Evolutionary conservation across 2,888 invertebrate species (phyloP).

Genomic region (Synanthedon tipuliformis): DNA sequence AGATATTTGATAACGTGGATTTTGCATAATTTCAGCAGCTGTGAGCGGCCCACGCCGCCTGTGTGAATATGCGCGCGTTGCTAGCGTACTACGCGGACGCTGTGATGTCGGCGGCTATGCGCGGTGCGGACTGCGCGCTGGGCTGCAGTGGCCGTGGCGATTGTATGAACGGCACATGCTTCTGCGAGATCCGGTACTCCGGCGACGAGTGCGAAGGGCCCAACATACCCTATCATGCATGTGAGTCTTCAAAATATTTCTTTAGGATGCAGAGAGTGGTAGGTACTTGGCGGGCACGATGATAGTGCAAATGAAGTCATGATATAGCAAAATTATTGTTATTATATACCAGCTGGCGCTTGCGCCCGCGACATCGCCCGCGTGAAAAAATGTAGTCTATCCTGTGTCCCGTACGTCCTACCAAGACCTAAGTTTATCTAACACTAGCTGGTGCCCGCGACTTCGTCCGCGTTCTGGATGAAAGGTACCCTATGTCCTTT

Average conservation of each 20-base stretch:
- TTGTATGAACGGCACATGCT: slow-evolving; percentile 90
- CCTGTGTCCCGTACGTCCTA: too few relatives aligned
- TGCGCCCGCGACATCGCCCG: too few relatives aligned
- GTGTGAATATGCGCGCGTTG: slow-evolving; percentile 59
- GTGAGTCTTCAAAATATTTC: slow-evolving; percentile 13
- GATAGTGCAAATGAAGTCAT: too few relatives aligned
- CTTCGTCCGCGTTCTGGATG: too few relatives aligned
- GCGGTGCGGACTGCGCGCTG: slow-evolving; percentile 72
- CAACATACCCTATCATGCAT: slow-evolving; percentile 78
- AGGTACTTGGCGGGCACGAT: too few relatives aligned
- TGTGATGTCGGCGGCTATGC: slow-evolving; percentile 47
- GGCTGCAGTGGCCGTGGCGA: slow-evolving; percentile 92
- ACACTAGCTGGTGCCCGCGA: too few relatives aligned
- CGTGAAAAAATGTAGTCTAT: too few relatives aligned
- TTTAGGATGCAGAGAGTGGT: too few relatives aligned
- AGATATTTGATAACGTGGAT: not conserved
- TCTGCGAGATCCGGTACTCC: slow-evolving; percentile 89
- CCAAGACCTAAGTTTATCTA: too few relatives aligned
- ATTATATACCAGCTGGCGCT: too few relatives aligned
- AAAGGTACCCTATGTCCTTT: too few relatives aligned
- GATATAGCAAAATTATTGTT: too few relatives aligned
- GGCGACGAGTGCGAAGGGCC: slow-evolving; percentile 84
- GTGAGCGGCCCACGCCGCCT: slow-evolving; percentile 38
- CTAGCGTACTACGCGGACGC: slow-evolving; percentile 63
- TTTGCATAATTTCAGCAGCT: slow-evolving; percentile 23